Evolutionary conservation across 2,113 vertebrate genomes (phyloP), one percentile per base, ranked within the genome.

Genomic region (Ammodytes marinus): DNA sequence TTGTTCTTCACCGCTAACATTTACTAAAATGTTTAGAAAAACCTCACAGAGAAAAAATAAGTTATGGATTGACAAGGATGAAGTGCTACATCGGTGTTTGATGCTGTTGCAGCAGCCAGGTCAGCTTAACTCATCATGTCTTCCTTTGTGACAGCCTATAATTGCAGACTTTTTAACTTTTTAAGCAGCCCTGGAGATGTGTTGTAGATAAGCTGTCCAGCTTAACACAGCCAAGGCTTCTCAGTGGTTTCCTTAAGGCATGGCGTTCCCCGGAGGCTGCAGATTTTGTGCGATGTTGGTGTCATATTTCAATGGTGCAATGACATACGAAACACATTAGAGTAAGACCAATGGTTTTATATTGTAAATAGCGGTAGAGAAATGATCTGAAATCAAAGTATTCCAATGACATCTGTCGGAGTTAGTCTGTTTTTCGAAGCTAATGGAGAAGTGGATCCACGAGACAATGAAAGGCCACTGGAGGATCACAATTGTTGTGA

Each of bases 141-240:
- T 64, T 19, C 72, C 81, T 88, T 79, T 81, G 84, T 91, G 88
- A 92, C 91, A 90, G 73, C 90, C 84, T 82, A 69, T 93, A 93
- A 94, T 94, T 92, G 85, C 57, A 72, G 80, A 90, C 83, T 83
- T 89, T 89, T 88, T 79, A 89, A 90, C 83, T 83, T 89, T 89
- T 88, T 79, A 89, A 92, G 86, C 80, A 57, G 92, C 89, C 90
- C 91, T 69, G 83, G 69, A 93, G 92, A 93, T 93, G 86, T 89
- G 86, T 73, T 37, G 80, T 45, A 86, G 93, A 89, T 93, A 93
- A 93, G 85, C 86, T 49, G 61, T 74, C 71, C 76, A 84, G 76
- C 85, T 93, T 94, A 90, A 91, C 84, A 78, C 82, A 69, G 61
- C 60, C 83, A 6, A 72, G 80, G 71, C 83, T 89, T 78, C 84